A percentile compares a stretch with the other conserved stretches of the same genome.
Evolutionary conservation across 2,113 vertebrate genomes (phyloP).

Genomic region (Strix aluco): DNA sequence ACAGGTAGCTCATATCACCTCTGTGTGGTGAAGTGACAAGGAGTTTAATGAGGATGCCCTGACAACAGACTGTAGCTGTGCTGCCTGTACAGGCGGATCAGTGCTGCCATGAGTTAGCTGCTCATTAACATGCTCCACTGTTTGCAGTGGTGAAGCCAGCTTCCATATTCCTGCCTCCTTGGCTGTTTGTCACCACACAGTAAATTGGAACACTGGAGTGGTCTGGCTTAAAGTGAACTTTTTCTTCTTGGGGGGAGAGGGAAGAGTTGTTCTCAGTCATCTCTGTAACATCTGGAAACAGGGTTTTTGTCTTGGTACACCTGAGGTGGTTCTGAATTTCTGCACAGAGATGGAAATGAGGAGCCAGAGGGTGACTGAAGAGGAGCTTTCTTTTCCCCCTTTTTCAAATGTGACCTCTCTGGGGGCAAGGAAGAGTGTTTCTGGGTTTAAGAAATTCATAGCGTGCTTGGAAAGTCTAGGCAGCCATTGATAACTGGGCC

Average conservation of each 20-base stretch:
- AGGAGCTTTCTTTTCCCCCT: not conserved
- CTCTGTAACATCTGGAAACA: not conserved
- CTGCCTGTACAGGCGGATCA: not conserved
- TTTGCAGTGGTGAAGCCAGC: not conserved
- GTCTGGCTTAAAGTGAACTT: not conserved
- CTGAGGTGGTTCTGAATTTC: not conserved
- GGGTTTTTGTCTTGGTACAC: not conserved
- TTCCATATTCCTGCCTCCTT: not conserved
- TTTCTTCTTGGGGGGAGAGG: not conserved
- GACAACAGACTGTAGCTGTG: not conserved
- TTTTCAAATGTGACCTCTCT: not conserved
- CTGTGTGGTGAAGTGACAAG: not conserved
- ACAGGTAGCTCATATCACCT: not conserved
- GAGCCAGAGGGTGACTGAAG: not conserved
- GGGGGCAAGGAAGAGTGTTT: not conserved
- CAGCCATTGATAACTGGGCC: not conserved
- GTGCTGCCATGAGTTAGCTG: not conserved
- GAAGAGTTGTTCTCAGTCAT: not conserved
- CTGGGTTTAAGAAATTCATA: not conserved
- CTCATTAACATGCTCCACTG: not conserved
- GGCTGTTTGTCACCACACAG: not conserved
- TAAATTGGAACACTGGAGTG: not conserved
- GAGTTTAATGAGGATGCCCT: not conserved
- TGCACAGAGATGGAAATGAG: not conserved
- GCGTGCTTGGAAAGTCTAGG: not conserved